Evolutionary conservation across 2,113 vertebrate species (phyloP).

Genomic region (Brevimyrus niger): DNA sequence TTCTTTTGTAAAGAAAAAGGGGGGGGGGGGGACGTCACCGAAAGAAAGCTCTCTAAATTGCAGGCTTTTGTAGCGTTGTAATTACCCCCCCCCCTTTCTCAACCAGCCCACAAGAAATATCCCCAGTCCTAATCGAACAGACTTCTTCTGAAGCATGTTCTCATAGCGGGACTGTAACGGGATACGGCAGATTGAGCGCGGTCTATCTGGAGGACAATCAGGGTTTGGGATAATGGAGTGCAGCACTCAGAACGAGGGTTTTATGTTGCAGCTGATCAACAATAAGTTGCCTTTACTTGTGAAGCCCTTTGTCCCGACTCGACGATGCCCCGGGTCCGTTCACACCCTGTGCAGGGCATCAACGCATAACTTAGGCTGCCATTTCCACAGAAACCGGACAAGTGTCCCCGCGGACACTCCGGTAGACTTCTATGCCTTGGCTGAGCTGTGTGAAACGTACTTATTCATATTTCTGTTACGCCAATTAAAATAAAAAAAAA

Average conservation of each 20-base stretch:
- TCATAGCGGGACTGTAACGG: constrained; percentile 19
- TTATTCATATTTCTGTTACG: not conserved
- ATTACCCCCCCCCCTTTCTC: not conserved
- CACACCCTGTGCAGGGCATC: not conserved
- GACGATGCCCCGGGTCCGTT: constrained; percentile 1
- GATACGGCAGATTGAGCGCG: constrained; percentile 20
- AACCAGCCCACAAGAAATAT: not conserved
- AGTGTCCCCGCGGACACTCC: not conserved
- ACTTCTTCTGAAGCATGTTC: not conserved
- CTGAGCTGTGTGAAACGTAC: not conserved
- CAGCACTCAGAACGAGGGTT: constrained; percentile 16
- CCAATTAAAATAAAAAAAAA: not conserved
- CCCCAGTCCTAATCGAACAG: constrained; percentile 17
- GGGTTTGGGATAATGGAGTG: not conserved
- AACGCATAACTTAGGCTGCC: not conserved
- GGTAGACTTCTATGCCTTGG: not conserved
- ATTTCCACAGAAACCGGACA: not conserved
- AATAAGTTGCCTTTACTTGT: constrained; percentile 7
- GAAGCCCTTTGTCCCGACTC: constrained; percentile 3
- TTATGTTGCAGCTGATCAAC: constrained; percentile 22
- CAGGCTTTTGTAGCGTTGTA: constrained; percentile 19
- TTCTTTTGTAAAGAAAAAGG: constrained; percentile 7
- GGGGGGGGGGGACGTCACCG: not conserved
- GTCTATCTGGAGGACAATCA: constrained; percentile 23
- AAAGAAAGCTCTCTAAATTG: constrained; percentile 18